These are phyloP conservation scores for Gadopsis marmoratus DNA, from an alignment of 2,797 vertebrate species.

Conservation along the genomic window DNA sequence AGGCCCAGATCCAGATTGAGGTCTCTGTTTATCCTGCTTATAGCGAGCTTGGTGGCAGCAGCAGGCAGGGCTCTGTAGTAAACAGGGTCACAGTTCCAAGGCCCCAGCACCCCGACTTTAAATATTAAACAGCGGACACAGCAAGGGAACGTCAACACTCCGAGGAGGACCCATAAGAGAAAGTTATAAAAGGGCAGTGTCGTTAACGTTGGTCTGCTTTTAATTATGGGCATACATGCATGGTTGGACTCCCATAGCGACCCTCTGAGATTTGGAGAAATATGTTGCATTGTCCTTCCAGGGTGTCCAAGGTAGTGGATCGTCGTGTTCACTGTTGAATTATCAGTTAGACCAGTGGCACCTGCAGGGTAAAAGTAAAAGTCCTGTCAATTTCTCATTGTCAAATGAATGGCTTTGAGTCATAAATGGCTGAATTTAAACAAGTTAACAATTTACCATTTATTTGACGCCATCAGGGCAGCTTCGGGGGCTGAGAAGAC, in stretches of 20 bases:
- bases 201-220: constrained; percentile 61
- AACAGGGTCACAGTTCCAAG: constrained; percentile 85
- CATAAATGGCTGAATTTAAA: neutral
- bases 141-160: constrained; percentile 80
- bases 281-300: constrained; percentile 86
- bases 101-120: constrained; percentile 87
- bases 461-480: constrained; percentile 48
- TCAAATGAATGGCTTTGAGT: neutral
- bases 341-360: constrained; percentile 41
- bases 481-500: constrained; percentile 41
- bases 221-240: constrained; percentile 61
- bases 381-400: too few species aligned
- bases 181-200: constrained; percentile 70
- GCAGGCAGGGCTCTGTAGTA: constrained; percentile 82
- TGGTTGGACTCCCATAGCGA: constrained; percentile 74
- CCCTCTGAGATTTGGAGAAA: constrained; percentile 72
- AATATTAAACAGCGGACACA: constrained; percentile 83
- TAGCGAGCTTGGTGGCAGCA: constrained; percentile 78
- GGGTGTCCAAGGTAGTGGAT: constrained; percentile 66
- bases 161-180: constrained; percentile 82
- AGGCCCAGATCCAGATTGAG: constrained; percentile 74
- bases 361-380: constrained; percentile 32
- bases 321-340: constrained; percentile 62
- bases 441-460: constrained; percentile 46
- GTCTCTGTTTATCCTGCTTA: constrained; percentile 82